Base-by-base conservation (phyloP, 2,113 vertebrate species). In the Oncorhynchus masou region DNA sequence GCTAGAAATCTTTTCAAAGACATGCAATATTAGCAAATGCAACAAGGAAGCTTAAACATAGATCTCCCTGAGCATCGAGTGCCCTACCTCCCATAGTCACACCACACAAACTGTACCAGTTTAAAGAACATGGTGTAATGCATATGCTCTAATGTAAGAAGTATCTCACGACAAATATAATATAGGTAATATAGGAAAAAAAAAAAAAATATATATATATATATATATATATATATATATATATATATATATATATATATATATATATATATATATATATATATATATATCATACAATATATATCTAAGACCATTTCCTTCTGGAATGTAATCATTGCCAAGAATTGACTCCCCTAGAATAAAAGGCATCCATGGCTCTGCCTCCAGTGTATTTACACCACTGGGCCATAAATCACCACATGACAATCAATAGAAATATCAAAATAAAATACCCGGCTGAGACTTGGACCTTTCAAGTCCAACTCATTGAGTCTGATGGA, bases 401-500 rank as follows among this genome's bases (percentile, higher is more conserved):
- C 74, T 74, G 57, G 20, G 22, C 68, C 68, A 79, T 84, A 85
- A 83, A 80, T 90, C 84, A 88, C 22, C 24, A 25, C 57, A 71
- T 22, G n/a, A 64, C 9, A 75, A 90, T 90, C 83, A 71, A 88
- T 87, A 86, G 48, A 83, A 76, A 74, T 72, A 84, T 74, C 79
- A 81, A 84, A 75, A 76, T 74, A 83, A 82, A 81, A 81, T 7
- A 62, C 45, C 74, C 71, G 34, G 57, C 51, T 45, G 74, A 69
- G 74, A 78, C 24, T 12, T 70, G 49, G 25, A 69, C 31, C 67
- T 65, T 64, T 48, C 64, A 67, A 45, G 57, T 70, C 49, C 34
- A 24, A 12, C 31, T 71, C 54, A 77, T 65, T 72, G 45, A 22
- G 20, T 29, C 19, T 6, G 29, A 68, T 3, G 67, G 67, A 39